Conservation (phyloP, 2,888 invertebrate species). For the Lasioglossum figueresi region DNA sequence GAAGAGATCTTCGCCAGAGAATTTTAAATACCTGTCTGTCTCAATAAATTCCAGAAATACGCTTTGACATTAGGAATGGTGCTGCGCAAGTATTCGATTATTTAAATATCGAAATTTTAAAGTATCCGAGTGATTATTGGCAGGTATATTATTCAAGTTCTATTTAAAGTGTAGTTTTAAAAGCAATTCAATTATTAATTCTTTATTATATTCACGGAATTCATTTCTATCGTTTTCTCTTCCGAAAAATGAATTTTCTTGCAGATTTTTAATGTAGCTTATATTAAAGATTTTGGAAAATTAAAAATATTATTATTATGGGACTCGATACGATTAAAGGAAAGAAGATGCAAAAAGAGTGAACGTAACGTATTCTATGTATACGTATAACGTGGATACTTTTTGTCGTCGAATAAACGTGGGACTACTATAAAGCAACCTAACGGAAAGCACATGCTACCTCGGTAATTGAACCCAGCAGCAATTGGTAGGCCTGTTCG, state of each 20-base stretch:
- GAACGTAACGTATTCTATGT: not conserved
- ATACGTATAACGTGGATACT: not conserved
- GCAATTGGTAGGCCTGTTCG: constrained; percentile 33
- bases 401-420: constrained; percentile 17
- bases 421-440: constrained; percentile 36
- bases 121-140: no score
- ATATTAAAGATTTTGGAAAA: not conserved
- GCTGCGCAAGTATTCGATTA: no score
- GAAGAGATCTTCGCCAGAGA: not conserved
- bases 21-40: not conserved
- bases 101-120: no score
- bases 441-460: constrained; percentile 55
- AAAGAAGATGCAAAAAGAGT: constrained; percentile 1
- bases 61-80: not conserved
- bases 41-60: not conserved
- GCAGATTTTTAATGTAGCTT: not conserved
- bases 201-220: not conserved
- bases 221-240: not conserved
- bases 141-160: no score
- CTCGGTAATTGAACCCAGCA: constrained; percentile 38
- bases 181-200: not conserved
- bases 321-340: not conserved
- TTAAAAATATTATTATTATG: not conserved
- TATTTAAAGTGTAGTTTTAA: not conserved
- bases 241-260: not conserved